Percentiles rank a stretch among this genome's conserved stretches.
phyloP scores from a whole-genome alignment of 1,140 invertebrate genomes.

The Augochlora pura region DNA sequence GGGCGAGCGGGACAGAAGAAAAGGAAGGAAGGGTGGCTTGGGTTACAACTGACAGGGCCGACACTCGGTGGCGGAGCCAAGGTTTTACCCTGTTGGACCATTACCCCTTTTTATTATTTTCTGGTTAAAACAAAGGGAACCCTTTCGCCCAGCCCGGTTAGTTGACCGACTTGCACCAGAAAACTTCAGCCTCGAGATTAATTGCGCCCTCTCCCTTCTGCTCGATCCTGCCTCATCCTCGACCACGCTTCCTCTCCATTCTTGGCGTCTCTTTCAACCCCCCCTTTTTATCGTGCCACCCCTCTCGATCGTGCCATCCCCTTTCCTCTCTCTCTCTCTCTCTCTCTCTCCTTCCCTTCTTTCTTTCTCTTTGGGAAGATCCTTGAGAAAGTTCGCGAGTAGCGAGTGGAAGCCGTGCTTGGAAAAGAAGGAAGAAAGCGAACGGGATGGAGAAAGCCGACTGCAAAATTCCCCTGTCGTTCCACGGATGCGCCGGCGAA shows the following conservation, averaged over 20 bases:
- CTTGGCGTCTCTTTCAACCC: slow-evolving; percentile 9
- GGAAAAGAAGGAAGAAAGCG: background rate
- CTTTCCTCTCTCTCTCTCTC: slow-evolving; percentile 7
- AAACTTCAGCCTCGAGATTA: slow-evolving; percentile 46
- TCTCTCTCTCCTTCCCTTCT: too few relatives aligned
- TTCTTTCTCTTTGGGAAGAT: slow-evolving; percentile 18
- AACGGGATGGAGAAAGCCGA: background rate
- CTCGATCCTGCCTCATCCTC: slow-evolving; percentile 1
- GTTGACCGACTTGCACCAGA: slow-evolving; percentile 54
- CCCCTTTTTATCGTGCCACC: slow-evolving; percentile 35
- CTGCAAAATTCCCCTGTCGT: slow-evolving; percentile 6
- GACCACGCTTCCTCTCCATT: background rate
- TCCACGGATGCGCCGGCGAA: too few relatives aligned
- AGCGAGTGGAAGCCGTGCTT: slow-evolving; percentile 4
- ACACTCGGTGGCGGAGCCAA: slow-evolving; percentile 26
- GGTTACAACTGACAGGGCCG: slow-evolving; percentile 34
- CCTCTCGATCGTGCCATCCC: background rate
- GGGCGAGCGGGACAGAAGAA: background rate
- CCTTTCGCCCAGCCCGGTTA: slow-evolving; percentile 33
- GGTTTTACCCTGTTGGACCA: slow-evolving; percentile 39
- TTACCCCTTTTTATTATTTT: slow-evolving; percentile 58
- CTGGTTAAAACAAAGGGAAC: slow-evolving; percentile 51
- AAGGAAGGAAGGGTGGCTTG: slow-evolving; percentile 19
- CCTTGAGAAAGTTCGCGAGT: slow-evolving; percentile 51
- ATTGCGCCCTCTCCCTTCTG: slow-evolving; percentile 40